Conservation (phyloP, 2,797 vertebrate species). For the Phaenicophaeus curvirostris region DNA sequence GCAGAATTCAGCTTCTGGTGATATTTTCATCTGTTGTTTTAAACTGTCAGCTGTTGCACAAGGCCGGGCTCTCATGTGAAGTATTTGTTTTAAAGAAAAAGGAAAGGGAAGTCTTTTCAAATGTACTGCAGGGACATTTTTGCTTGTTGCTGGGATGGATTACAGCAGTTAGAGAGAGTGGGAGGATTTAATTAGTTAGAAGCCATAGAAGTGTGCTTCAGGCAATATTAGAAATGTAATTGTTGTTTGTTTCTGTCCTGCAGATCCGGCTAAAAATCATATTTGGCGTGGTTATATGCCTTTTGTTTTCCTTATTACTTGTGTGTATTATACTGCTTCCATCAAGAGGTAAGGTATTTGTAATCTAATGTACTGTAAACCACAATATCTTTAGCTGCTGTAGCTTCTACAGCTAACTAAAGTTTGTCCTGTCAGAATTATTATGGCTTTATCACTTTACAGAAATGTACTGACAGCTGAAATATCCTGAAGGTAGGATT, state of each 20-base stretch:
- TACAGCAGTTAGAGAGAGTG: conserved; percentile 55
- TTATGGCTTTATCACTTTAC: conserved; percentile 29
- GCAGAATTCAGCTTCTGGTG: not conserved
- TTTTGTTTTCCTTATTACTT: conserved; percentile 75
- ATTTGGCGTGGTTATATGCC: conserved; percentile 69
- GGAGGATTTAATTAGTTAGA: conserved; percentile 37
- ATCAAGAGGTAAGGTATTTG: conserved; percentile 77
- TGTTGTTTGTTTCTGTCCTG: conserved; percentile 66
- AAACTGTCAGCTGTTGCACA: conserved; percentile 45
- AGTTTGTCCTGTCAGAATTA: conserved; percentile 54
- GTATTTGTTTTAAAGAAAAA: conserved; percentile 49
- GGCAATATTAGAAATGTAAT: conserved; percentile 7
- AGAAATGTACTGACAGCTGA: conserved; percentile 55
- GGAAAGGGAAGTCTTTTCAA: conserved; percentile 52
- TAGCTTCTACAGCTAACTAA: conserved; percentile 18
- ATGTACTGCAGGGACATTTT: conserved; percentile 31
- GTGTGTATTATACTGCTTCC: conserved; percentile 76
- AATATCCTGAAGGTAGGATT: conserved; percentile 62
- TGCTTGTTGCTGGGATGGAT: conserved; percentile 18
- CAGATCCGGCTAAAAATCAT: conserved; percentile 80
- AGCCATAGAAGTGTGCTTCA: conserved; percentile 9
- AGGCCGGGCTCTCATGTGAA: conserved; percentile 10
- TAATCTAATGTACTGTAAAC: conserved; percentile 41
- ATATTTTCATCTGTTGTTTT: conserved; percentile 12
- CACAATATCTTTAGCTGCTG: not conserved